Evolutionary conservation across 2,888 invertebrate species (phyloP).

Genomic region (Brachylomia viminalis): DNA sequence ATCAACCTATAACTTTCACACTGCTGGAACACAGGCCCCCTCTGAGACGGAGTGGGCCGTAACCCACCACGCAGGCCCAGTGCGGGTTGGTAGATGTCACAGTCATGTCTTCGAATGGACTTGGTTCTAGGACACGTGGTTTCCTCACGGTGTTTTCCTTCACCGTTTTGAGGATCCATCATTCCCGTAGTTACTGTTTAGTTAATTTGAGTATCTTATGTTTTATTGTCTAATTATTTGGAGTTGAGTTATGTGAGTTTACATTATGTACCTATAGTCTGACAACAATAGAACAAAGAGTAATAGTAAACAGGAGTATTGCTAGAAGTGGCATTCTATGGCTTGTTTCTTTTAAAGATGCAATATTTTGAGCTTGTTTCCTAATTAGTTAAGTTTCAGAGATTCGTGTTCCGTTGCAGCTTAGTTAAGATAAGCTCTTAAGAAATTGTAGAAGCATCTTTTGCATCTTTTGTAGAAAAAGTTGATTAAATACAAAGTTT

Average conservation of each 20-base stretch:
- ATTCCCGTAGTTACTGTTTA: neutral
- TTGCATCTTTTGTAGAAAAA: neutral
- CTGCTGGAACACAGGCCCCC: too few species aligned
- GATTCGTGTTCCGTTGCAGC: neutral
- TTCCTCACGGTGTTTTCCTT: too few species aligned
- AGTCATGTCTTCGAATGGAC: too few species aligned
- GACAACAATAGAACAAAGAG: constrained; percentile 54
- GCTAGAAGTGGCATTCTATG: constrained; percentile 23
- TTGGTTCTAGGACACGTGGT: too few species aligned
- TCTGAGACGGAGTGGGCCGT: too few species aligned
- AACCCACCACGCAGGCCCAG: too few species aligned
- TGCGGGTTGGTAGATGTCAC: too few species aligned
- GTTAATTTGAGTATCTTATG: neutral
- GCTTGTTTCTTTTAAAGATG: neutral
- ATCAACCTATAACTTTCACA: too few species aligned
- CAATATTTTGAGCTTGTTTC: neutral
- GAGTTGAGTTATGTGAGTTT: constrained; percentile 7
- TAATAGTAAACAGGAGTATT: constrained; percentile 7
- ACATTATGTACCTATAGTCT: neutral
- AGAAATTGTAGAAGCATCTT: constrained; percentile 2
- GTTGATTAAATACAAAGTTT: neutral
- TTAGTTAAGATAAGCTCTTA: neutral
- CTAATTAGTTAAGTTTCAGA: constrained; percentile 28
- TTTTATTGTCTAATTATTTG: neutral
- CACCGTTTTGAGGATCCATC: too few species aligned